Evolutionary conservation across 2,113 vertebrate species (phyloP).

Genomic region (Spea multiplicata): DNA sequence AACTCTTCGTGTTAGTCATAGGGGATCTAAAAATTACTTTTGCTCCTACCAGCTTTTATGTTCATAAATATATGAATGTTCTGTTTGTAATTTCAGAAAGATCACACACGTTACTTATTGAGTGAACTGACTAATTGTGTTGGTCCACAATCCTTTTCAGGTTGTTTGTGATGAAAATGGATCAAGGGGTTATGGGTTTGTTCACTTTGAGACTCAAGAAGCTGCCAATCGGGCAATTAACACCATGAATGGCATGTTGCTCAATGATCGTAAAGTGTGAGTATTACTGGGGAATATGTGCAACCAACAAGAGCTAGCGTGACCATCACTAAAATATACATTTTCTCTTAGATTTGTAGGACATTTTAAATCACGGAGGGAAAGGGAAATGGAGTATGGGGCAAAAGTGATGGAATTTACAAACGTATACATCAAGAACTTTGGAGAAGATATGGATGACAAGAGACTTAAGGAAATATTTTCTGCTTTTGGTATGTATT

Average conservation of each 20-base stretch:
- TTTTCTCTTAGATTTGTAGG: conserved; percentile 82
- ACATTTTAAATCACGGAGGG: conserved; percentile 93
- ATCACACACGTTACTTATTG: no score
- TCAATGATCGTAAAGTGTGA: conserved; percentile 97
- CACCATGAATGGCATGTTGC: conserved; percentile 96
- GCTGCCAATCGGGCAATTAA: conserved; percentile 86
- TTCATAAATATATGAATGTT: no score
- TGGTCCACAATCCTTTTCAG: conserved; percentile 56
- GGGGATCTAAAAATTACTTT: no score
- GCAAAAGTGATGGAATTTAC: conserved; percentile 83
- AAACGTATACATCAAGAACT: conserved; percentile 96
- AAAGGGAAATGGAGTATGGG: conserved; percentile 85
- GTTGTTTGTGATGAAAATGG: conserved; percentile 92
- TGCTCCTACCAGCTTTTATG: no score
- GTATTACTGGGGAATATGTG: conserved; percentile 36
- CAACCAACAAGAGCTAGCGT: neutral
- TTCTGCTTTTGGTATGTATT: conserved; percentile 75
- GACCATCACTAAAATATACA: neutral
- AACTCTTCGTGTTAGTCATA: no score
- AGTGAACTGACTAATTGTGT: no score
- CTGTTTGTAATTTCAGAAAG: no score
- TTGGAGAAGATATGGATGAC: conserved; percentile 78
- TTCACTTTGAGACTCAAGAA: conserved; percentile 94
- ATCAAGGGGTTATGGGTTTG: conserved; percentile 93
- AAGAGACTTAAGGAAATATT: conserved; percentile 80